phyloP scores from a whole-genome alignment of 2,113 vertebrate species.

The Hydrolagus affinis region DNA sequence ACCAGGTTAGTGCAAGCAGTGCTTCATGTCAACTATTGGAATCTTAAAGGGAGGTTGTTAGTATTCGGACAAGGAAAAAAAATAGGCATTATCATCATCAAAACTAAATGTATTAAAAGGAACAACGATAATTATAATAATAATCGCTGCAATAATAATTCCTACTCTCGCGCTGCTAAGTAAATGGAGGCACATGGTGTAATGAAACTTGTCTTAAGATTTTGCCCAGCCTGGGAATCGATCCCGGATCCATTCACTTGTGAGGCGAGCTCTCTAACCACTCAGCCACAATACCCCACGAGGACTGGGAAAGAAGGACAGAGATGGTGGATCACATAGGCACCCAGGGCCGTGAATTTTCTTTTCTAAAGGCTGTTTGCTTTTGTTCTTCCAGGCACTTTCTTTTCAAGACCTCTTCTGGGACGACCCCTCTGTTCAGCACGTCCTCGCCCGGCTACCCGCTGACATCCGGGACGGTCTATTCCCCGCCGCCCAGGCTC shows the following conservation, averaged over 20 bases:
- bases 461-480: slow-evolving; percentile 92
- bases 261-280: no score
- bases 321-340: not conserved
- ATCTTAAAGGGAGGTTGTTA: not conserved
- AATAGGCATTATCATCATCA: not conserved
- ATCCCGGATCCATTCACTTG: no score
- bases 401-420: slow-evolving; percentile 96
- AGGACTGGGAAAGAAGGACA: no score
- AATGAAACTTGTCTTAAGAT: no score
- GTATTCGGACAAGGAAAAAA: not conserved
- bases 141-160: no score
- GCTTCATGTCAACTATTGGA: not conserved
- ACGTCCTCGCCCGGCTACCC: slow-evolving; percentile 95
- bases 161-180: no score
- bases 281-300: no score
- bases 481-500: slow-evolving; percentile 90
- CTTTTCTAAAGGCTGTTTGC: slow-evolving; percentile 35
- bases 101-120: not conserved
- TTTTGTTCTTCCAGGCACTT: slow-evolving; percentile 74
- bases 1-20: slow-evolving; percentile 20
- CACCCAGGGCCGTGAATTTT: not conserved
- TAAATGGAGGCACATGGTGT: no score
- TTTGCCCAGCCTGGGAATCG: no score
- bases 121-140: no score
- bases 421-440: slow-evolving; percentile 94